Percentiles rank a stretch among this genome's conserved stretches.
Conservation (phyloP, 2,797 vertebrate species). For the Cryptoblepharus egeriae region DNA sequence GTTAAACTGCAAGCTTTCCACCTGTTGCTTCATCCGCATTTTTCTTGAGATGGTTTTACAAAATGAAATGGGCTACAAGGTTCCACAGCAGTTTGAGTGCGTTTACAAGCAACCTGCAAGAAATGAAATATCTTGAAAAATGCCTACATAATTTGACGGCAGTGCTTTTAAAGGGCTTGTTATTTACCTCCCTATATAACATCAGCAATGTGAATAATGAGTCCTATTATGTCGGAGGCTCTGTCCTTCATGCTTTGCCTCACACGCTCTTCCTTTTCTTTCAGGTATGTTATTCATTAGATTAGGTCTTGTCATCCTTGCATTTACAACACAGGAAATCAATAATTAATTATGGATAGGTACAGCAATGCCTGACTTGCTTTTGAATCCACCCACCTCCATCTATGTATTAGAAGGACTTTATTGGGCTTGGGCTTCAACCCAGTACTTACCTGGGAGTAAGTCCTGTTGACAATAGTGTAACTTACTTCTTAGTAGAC, state of each 20-base stretch:
- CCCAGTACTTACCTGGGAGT: too few relatives aligned
- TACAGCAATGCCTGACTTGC: slow-evolving; percentile 56
- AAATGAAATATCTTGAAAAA: slow-evolving; percentile 54
- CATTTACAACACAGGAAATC: slow-evolving; percentile 70
- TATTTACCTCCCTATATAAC: slow-evolving; percentile 27
- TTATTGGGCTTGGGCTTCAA: accelerated
- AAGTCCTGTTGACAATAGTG: too few relatives aligned
- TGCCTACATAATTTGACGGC: slow-evolving; percentile 55
- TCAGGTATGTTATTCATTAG: slow-evolving; percentile 54
- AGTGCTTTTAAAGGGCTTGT: slow-evolving; percentile 29
- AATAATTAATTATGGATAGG: slow-evolving; percentile 74
- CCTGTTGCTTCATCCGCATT: not conserved
- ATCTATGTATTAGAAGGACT: slow-evolving; percentile 14
- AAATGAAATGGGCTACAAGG: not conserved
- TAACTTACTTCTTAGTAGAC: too few relatives aligned
- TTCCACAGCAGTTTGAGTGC: not conserved
- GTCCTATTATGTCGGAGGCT: not conserved
- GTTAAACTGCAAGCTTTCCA: not conserved
- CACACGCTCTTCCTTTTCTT: slow-evolving; percentile 54
- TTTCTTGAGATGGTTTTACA: not conserved
- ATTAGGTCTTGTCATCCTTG: slow-evolving; percentile 56
- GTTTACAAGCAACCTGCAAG: slow-evolving; percentile 10
- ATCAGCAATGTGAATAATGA: slow-evolving; percentile 60
- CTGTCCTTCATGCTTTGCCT: slow-evolving; percentile 66
- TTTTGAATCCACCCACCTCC: slow-evolving; percentile 30